Evolutionary conservation across 2,797 vertebrate genomes (phyloP).

Genomic region (Labroides dimidiatus): DNA sequence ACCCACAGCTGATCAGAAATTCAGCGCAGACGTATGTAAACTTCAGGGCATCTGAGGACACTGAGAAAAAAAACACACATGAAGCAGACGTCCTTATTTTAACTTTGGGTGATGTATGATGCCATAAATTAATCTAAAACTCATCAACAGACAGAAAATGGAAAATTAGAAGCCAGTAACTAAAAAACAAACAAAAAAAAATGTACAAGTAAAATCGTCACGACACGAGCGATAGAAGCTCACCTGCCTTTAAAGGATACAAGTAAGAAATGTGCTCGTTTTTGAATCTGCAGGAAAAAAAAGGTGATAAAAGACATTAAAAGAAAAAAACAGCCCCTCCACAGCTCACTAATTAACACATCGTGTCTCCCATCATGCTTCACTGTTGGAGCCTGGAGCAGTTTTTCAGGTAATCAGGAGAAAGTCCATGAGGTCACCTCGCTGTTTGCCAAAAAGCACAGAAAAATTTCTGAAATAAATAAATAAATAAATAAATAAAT

Average conservation of each 20-base stretch:
- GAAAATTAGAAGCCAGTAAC: too few species aligned
- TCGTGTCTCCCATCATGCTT: background rate
- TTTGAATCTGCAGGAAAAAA: background rate
- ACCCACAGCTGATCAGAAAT: conserved; percentile 34
- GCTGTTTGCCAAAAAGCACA: background rate
- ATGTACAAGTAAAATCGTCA: too few species aligned
- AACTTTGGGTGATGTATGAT: background rate
- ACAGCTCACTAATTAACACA: background rate
- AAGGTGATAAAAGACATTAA: background rate
- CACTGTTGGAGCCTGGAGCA: background rate
- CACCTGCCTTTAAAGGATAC: background rate
- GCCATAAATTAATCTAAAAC: too few species aligned
- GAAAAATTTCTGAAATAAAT: too few species aligned
- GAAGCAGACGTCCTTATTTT: background rate
- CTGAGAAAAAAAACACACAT: background rate
- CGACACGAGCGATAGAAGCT: background rate
- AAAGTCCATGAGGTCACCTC: background rate
- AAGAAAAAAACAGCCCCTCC: background rate
- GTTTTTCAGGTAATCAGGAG: conserved; percentile 22
- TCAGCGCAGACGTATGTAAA: conserved; percentile 10
- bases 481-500: too few species aligned
- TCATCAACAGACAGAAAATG: too few species aligned
- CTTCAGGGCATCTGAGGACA: conserved; percentile 23
- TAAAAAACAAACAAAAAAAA: too few species aligned
- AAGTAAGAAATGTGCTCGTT: background rate